Conservation (phyloP, 2,888 invertebrate species). For the Corythucha ciliata region DNA sequence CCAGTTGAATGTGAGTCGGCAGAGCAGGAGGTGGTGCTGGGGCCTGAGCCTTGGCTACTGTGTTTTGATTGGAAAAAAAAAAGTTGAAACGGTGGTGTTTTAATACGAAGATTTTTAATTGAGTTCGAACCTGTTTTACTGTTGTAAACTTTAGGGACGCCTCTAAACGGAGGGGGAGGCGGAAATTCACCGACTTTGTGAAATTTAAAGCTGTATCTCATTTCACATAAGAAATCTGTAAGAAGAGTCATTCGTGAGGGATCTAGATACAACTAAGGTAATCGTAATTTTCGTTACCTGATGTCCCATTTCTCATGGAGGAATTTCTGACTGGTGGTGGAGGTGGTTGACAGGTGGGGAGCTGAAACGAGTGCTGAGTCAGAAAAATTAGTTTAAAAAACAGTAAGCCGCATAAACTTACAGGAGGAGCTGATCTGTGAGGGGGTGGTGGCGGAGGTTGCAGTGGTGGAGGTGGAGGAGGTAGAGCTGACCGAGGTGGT, state of each 20-base stretch:
- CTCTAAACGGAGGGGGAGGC: slow-evolving; percentile 42
- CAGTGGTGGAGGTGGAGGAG: slow-evolving; percentile 39
- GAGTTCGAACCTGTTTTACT: slow-evolving; percentile 40
- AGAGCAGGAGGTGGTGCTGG: slow-evolving; percentile 55
- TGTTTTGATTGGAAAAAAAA: slow-evolving; percentile 1
- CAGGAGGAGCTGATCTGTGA: slow-evolving; percentile 29
- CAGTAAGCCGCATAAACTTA: too few species aligned
- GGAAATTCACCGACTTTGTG: slow-evolving; percentile 43
- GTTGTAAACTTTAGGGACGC: slow-evolving; percentile 40
- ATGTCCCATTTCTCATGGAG: slow-evolving; percentile 43
- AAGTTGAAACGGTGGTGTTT: background rate
- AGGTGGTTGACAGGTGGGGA: slow-evolving; percentile 39
- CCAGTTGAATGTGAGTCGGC: slow-evolving; percentile 48
- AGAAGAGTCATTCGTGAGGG: slow-evolving; percentile 11
- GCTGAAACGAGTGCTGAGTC: slow-evolving; percentile 18
- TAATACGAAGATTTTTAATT: too few species aligned
- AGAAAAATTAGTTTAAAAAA: too few species aligned
- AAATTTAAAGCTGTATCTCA: slow-evolving; percentile 42
- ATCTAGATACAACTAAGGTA: slow-evolving; percentile 4
- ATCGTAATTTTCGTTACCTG: slow-evolving; percentile 6
- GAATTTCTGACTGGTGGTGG: slow-evolving; percentile 45
- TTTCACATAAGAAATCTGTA: slow-evolving; percentile 44
- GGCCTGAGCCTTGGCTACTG: slow-evolving; percentile 52
- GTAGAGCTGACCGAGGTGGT: slow-evolving; percentile 43
- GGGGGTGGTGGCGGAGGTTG: slow-evolving; percentile 31